These are phyloP conservation scores for Probosciger aterrimus DNA, from an alignment of 2,113 vertebrate genomes.

Conservation along the genomic window DNA sequence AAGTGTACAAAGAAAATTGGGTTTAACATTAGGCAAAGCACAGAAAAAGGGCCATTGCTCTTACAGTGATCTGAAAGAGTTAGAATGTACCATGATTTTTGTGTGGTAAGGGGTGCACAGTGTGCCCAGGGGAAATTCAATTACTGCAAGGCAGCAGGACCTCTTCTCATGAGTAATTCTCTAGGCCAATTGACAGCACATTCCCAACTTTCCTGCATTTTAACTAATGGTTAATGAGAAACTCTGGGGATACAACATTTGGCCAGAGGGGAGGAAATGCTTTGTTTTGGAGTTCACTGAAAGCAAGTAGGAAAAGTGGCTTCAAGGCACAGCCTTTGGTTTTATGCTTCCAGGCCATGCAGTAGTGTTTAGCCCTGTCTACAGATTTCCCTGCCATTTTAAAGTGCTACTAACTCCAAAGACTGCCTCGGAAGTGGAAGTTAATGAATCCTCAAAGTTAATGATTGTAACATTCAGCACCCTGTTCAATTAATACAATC, in stretches of 20 bases:
- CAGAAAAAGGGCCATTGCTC: background rate
- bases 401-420: background rate
- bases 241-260: background rate
- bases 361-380: background rate
- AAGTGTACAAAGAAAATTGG: background rate
- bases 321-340: background rate
- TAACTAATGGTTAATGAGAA: background rate
- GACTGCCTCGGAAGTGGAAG: background rate
- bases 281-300: background rate
- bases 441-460: background rate
- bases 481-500: background rate
- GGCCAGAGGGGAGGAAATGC: background rate
- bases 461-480: background rate
- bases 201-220: background rate
- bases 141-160: background rate
- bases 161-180: background rate
- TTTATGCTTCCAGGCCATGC: background rate
- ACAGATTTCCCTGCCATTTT: background rate
- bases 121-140: rapidly evolving
- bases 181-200: background rate
- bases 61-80: background rate
- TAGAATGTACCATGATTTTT: background rate
- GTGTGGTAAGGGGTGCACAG: background rate
- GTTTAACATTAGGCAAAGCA: background rate
- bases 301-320: background rate